Conservation (phyloP, 2,113 vertebrate genomes). For the Pomatostomus ruficeps region DNA sequence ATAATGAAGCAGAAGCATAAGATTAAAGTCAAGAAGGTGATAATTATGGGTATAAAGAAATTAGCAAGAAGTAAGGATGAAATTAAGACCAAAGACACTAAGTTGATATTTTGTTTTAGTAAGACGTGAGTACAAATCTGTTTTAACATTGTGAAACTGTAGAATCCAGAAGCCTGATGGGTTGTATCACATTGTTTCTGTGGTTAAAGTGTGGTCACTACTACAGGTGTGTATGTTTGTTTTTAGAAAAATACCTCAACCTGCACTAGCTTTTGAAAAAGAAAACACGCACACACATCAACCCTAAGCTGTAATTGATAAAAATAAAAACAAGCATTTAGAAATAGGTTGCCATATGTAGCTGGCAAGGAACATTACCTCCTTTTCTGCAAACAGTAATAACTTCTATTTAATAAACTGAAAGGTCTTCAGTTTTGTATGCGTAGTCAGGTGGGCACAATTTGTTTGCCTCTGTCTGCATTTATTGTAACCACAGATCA, state of each 20-base stretch:
- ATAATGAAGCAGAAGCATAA: background rate
- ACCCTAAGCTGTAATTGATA: background rate
- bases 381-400: background rate
- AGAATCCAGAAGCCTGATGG: background rate
- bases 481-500: background rate
- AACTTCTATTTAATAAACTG: background rate
- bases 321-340: background rate
- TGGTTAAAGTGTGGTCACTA: background rate
- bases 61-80: background rate
- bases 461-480: background rate
- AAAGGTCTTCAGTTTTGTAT: background rate
- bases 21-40: background rate
- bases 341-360: background rate
- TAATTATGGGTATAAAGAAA: background rate
- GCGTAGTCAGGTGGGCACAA: background rate
- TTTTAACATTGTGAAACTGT: background rate
- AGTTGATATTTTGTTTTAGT: background rate
- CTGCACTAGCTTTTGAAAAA: background rate
- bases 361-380: background rate
- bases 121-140: background rate
- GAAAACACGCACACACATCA: background rate
- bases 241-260: constrained; percentile 2
- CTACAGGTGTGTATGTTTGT: background rate
- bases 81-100: background rate
- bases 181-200: background rate